Conservation (phyloP, 1,140 invertebrate genomes). For the Zaprionus nigranus region DNA sequence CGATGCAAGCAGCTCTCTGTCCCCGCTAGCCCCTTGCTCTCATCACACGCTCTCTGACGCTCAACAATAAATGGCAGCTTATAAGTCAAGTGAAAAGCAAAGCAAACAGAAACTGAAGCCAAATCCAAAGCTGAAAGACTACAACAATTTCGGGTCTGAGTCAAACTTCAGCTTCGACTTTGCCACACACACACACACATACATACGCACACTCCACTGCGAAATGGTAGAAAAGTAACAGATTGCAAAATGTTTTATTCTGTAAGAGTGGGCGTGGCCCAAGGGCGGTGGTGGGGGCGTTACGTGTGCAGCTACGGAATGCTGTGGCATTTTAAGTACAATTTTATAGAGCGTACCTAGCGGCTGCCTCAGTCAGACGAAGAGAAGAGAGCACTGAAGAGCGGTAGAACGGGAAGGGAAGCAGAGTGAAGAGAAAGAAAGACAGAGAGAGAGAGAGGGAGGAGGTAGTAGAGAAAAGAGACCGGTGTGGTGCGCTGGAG, state of each 20-base stretch:
- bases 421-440: neutral
- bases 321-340: constrained; percentile 78
- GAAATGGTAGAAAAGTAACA: constrained; percentile 27
- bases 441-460: too few species aligned
- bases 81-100: constrained; percentile 77
- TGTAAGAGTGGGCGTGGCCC: constrained; percentile 52
- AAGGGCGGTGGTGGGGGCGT: constrained; percentile 8
- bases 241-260: constrained; percentile 56
- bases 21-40: neutral
- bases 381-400: neutral
- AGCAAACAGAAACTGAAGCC: constrained; percentile 54
- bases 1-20: constrained; percentile 19
- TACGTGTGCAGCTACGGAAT: constrained; percentile 41
- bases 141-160: constrained; percentile 36
- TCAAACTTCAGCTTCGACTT: constrained; percentile 63
- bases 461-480: too few species aligned
- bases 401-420: constrained; percentile 9
- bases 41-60: constrained; percentile 30
- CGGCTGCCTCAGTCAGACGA: constrained; percentile 46
- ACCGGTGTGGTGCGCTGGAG: neutral
- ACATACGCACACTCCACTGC: neutral
- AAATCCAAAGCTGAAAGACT: constrained; percentile 47
- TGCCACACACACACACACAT: constrained; percentile 24
- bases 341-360: constrained; percentile 78
- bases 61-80: constrained; percentile 76